Conservation (phyloP, 2,888 invertebrate genomes). For the Hipparchia semele region DNA sequence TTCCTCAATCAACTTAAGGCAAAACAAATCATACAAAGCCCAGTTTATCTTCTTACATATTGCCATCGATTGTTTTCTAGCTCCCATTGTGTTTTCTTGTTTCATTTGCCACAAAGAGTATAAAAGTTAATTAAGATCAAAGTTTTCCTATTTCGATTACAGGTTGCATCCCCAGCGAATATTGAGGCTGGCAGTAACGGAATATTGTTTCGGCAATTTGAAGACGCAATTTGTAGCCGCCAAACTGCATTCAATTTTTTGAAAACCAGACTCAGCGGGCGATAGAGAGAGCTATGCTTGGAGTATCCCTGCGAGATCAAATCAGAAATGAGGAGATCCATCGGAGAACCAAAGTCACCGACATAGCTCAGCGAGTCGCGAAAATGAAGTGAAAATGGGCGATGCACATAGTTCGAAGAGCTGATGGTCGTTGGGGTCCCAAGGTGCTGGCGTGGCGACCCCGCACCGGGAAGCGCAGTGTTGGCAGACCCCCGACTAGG, state of each 20-base stretch:
- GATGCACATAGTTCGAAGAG: too few relatives aligned
- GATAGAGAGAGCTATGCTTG: too few relatives aligned
- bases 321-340: too few relatives aligned
- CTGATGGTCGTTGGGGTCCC: too few relatives aligned
- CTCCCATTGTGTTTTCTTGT: slow-evolving; percentile 20
- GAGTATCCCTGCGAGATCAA: too few relatives aligned
- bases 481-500: too few relatives aligned
- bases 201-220: neutral
- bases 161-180: slow-evolving; percentile 35
- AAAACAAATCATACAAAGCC: slow-evolving; percentile 1
- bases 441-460: too few relatives aligned
- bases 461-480: too few relatives aligned
- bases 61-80: slow-evolving; percentile 24
- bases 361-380: too few relatives aligned
- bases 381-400: too few relatives aligned
- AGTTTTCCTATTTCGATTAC: slow-evolving; percentile 38
- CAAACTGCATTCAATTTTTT: neutral
- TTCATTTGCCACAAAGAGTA: slow-evolving; percentile 25
- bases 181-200: neutral
- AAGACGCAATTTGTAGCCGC: neutral
- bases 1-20: neutral
- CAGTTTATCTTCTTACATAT: slow-evolving; percentile 2
- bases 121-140: slow-evolving; percentile 37
- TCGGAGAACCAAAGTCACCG: too few relatives aligned
- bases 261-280: too few relatives aligned